Conservation (phyloP, 2,113 vertebrate genomes). For the Regulus satrapa region DNA sequence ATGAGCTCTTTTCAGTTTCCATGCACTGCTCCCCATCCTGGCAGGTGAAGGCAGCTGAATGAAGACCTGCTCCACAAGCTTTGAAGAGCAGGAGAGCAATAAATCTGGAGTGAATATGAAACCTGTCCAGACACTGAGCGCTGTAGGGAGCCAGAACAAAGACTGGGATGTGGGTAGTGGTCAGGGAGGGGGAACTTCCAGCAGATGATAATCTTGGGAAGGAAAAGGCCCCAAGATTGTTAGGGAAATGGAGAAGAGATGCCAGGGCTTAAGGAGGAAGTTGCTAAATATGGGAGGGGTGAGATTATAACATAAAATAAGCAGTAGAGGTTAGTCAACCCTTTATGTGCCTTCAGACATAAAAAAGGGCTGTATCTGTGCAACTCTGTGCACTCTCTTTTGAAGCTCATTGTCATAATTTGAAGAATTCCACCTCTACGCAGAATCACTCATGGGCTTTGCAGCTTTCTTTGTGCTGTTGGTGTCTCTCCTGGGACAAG, state of each 20-base stretch:
- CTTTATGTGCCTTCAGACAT: neutral
- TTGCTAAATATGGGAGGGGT: neutral
- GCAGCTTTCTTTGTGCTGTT: neutral
- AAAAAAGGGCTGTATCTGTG: neutral
- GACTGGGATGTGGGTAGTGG: neutral
- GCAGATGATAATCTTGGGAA: neutral
- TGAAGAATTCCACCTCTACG: neutral
- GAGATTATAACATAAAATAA: neutral
- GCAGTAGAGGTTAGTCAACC: neutral
- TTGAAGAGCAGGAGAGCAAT: neutral
- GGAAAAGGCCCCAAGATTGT: neutral
- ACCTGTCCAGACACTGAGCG: accelerated
- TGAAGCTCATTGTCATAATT: neutral
- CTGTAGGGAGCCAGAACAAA: neutral
- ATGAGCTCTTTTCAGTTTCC: neutral
- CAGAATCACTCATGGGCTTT: neutral
- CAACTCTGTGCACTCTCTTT: neutral
- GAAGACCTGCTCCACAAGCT: neutral
- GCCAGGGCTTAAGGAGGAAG: neutral
- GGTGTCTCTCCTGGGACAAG: neutral
- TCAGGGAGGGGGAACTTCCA: neutral
- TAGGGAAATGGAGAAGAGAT: neutral
- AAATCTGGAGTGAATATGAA: neutral
- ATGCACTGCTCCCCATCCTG: neutral
- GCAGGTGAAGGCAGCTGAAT: neutral